phyloP scores from a whole-genome alignment of 2,113 vertebrate genomes.

The Puntigrus tetrazona region DNA sequence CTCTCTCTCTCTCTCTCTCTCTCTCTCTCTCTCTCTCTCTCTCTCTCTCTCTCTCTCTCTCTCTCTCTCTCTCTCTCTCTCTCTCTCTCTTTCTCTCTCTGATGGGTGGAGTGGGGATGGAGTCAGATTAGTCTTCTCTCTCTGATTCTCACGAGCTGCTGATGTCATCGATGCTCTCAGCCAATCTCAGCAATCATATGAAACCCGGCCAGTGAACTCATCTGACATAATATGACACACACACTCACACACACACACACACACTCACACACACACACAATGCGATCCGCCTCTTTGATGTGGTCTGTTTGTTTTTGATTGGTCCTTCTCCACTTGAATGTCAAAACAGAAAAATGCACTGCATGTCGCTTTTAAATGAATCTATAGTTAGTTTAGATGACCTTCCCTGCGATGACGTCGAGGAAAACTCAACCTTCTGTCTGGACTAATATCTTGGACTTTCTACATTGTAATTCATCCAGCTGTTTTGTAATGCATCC shows the following conservation, averaged over 20 bases:
- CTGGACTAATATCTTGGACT: no score
- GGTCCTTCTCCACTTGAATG: no score
- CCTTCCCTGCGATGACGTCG: no score
- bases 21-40: background rate
- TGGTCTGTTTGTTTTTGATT: no score
- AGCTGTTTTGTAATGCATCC: no score
- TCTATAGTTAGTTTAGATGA: no score
- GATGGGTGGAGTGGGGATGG: conserved; percentile 24
- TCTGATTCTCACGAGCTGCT: conserved; percentile 1
- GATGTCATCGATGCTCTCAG: background rate
- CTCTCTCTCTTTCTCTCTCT: conserved; percentile 1
- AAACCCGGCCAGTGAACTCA: background rate
- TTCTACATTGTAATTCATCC: no score
- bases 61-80: background rate
- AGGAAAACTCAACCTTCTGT: no score
- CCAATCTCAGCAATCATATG: background rate
- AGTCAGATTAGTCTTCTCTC: conserved; percentile 31
- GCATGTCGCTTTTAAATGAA: no score
- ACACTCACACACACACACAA: background rate
- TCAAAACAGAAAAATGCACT: no score
- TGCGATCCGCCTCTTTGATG: no score
- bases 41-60: background rate
- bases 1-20: background rate
- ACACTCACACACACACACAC: background rate
- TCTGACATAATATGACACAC: conserved; percentile 10